Base-by-base conservation (phyloP, 1,140 invertebrate species). In the Paraescarpia echinospica region DNA sequence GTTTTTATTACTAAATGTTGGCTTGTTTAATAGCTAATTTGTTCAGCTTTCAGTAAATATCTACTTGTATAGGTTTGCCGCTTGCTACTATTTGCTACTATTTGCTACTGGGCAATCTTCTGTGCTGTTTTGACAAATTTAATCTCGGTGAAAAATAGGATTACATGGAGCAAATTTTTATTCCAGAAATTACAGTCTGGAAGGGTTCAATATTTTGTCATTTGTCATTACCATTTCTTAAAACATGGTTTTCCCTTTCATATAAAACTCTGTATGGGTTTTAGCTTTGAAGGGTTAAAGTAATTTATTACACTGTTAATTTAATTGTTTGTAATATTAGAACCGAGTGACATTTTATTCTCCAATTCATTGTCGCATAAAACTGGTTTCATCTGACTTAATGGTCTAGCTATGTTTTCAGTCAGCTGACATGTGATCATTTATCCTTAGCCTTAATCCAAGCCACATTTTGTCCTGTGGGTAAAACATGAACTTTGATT, bases 311-410 rank as follows among this genome's bases (percentile, higher is more conserved):
- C 34, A 35, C 14, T 92, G 31, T 31, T 34, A 35, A 9, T 35
- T 33, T 91, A 35, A 35, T 41, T 34, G 35, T 90, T 93, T 34
- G 77, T 33, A 91, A 34, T 33, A 89, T 35, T 89, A 89, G 35
- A 41, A 92, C 89, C 22, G 27, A 31, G 0, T 1, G 59, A 31
- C 59, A 77, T 12, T 77, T 77, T 27, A 77, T 77, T 77, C 59
- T 18, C 22, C 2, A 77, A 77, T 77, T 77, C 27, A 77, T 27
- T 77, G 59, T 77, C 14, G 22, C 59, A 77, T 77, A 77, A 77
- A 77, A 77, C 59, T 27, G 27, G 59, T 18, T 77, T 77, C 59
- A 77, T 77, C 59, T 77, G 9, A 31, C 18, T 77, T 77, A 14
- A 77, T 18, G 14, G 22, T 18, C 59, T 77, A 4, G 41, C 41